Evolutionary conservation across 2,113 vertebrate species (phyloP).

Genomic region (Channa maculata): DNA sequence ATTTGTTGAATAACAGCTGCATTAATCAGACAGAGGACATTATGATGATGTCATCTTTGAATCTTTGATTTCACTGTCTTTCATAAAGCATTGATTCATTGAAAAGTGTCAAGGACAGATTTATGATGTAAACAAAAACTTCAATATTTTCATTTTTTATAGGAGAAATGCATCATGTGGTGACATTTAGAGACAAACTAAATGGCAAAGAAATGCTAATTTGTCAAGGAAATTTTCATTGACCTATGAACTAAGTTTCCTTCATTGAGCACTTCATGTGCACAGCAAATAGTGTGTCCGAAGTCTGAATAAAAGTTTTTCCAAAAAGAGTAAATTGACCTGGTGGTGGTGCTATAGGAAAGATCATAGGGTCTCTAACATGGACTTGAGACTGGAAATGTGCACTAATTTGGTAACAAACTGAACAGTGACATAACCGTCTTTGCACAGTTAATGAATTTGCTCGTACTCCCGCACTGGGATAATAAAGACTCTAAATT

Average conservation of each 20-base stretch:
- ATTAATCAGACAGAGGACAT: no score
- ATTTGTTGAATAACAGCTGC: no score
- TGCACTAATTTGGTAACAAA: not conserved
- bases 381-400: not conserved
- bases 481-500: conserved; percentile 26
- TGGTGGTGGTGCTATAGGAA: not conserved
- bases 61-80: no score
- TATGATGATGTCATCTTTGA: no score
- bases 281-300: not conserved
- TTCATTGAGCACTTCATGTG: not conserved
- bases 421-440: not conserved
- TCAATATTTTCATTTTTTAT: no score
- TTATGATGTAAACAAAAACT: no score
- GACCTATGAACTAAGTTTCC: not conserved
- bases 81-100: no score
- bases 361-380: not conserved
- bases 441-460: conserved; percentile 14
- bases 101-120: no score
- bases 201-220: not conserved
- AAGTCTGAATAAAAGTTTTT: not conserved
- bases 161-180: no score
- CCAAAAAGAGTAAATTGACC: not conserved
- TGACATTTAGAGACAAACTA: not conserved
- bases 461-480: conserved; percentile 14
- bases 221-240: not conserved